Conservation (phyloP, 2,113 vertebrate genomes). For the Nycticorax nycticorax region DNA sequence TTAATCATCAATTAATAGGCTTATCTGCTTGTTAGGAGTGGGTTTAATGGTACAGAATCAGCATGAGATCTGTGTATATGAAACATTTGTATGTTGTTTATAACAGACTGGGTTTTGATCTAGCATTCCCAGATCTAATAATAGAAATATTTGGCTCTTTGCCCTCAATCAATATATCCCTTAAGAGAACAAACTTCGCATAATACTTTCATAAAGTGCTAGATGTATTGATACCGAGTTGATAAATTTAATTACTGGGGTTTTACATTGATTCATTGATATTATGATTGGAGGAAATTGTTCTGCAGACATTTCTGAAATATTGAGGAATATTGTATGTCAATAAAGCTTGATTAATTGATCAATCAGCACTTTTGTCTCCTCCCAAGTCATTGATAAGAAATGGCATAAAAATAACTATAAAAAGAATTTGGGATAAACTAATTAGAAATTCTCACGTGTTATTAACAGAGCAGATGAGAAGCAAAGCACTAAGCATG, state of each 20-base stretch:
- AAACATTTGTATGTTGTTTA: constrained; percentile 63
- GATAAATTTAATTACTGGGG: constrained; percentile 70
- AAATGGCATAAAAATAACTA: constrained; percentile 27
- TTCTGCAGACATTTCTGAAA: constrained; percentile 62
- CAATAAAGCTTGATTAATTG: constrained; percentile 63
- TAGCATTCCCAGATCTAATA: constrained; percentile 56
- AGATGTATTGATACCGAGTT: constrained; percentile 55
- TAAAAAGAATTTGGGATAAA: background rate
- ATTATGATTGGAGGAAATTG: constrained; percentile 59
- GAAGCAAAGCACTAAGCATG: background rate
- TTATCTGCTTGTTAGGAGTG: constrained; percentile 65
- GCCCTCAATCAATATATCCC: constrained; percentile 62
- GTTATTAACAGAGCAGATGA: background rate
- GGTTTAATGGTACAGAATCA: constrained; percentile 73
- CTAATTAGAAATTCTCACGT: background rate
- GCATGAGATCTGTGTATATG: constrained; percentile 66
- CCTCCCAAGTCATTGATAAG: constrained; percentile 26
- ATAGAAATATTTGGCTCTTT: constrained; percentile 68
- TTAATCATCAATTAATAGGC: constrained; percentile 79
- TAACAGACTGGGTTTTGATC: constrained; percentile 59
- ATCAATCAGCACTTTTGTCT: constrained; percentile 46
- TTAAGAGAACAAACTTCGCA: constrained; percentile 64
- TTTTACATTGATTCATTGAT: constrained; percentile 72
- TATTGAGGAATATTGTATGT: constrained; percentile 55
- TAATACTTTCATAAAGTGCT: constrained; percentile 59